Evolutionary conservation across 1,140 invertebrate genomes (phyloP), one percentile per base, ranked within the genome.

Genomic region (Drosophila burlai): DNA sequence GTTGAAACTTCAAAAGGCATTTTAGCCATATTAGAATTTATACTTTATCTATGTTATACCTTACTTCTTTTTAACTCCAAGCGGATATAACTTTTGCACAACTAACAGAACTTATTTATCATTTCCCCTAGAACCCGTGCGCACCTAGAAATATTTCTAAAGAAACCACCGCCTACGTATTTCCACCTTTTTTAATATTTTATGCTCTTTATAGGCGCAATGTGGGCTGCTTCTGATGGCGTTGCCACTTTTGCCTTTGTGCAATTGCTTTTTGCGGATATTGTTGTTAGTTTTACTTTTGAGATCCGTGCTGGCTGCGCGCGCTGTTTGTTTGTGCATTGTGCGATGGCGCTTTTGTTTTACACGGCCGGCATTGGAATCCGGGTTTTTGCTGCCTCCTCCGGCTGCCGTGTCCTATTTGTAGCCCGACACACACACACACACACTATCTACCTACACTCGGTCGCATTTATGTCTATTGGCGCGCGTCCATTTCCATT

Each of bases 401-500:
- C 64, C 52, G 75, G 65, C 73, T 90, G 81, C 81, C 81, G 81
- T 90, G 84, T 90, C 84, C 84, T 89, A 89, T 89, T 89, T 89
- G 84, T 79, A 89, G 90, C 85, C 84, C 81, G 83, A 74, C 45
- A 43, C 40, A 34, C 45, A 24, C 47, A 24, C 47, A 55, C 63
- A 73, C 67, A 65, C 57, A 80, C 79, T 36, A 45, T 24, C 10
- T 21, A 68, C 54, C 50, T 73, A 80, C 63, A 83, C 57, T 49
- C 81, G 67, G 71, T 76, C 85, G 80, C 85, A 89, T 89, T 89
- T 89, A 90, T 89, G 85, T 90, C 85, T 89, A 89, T 89, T 89
- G 85, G 85, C 85, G 85, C 85, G 86, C 85, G 85, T 90, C 85
- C 85, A 89, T 89, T 89, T 89, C 85, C 85, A 89, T 89, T 89